Base-by-base conservation (phyloP, 2,113 vertebrate genomes). In the Oceanodroma tethys region DNA sequence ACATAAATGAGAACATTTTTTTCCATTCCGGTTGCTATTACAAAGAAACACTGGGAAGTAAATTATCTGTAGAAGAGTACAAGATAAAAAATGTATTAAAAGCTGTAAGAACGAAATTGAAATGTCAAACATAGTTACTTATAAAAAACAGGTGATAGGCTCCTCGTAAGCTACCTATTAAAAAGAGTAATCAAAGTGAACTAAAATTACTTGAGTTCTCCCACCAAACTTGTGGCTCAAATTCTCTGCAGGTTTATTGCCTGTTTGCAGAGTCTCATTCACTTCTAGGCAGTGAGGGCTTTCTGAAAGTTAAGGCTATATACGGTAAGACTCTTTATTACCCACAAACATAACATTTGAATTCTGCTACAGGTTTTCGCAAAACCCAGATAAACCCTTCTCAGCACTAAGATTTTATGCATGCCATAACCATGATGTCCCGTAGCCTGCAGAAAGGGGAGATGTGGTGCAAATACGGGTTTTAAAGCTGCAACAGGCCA, bases 21-120 rank as follows among this genome's bases (percentile, higher is more conserved):
- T 97, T 96, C 96, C 93, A 97, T 97, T 92, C 90, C n/a, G 2
- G 86, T 95, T 98, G 91, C 96, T 98, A 97, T 98, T 98, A 97
- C 95, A 97, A 95, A 93, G 92, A 98, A 98, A 98, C 95, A 96
- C 88, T 94, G 85, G 80, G 88, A 98, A 97, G 96, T 98, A 98
- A 98, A 98, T 98, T 98, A 98, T 97, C 93, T 98, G 96, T 93
- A 94, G 97, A 97, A 94, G 90, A 98, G 85, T 96, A 98, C 93
- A 98, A 97, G 97, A 97, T 97, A 98, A 98, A 98, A 98, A 98
- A 98, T 96, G 97, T 98, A 98, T 98, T 98, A 98, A 97, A 98
- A 97, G 94, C 97, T 97, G 96, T 96, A 98, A 97, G 96, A 96
- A 97, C 68, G 94, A 98, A 98, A 98, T 98, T 98, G 98, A 98